phyloP scores from a whole-genome alignment of 2,797 vertebrate genomes.

The Emys orbicularis region DNA sequence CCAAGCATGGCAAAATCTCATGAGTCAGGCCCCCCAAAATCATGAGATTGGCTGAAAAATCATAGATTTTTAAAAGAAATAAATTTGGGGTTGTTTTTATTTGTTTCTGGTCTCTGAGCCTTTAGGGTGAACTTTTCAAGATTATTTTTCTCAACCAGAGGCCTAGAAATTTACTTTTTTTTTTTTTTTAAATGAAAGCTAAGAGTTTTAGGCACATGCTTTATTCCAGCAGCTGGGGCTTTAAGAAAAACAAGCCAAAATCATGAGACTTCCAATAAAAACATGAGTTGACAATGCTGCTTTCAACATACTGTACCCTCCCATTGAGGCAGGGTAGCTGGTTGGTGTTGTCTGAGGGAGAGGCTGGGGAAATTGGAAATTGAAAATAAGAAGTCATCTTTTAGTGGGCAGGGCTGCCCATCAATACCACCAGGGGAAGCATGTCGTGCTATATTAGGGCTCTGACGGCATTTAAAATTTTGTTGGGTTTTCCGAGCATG shows the following conservation, averaged over 20 bases:
- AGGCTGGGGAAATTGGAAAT: background rate
- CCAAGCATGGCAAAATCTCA: too few species aligned
- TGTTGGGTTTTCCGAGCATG: background rate
- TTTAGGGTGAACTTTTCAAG: background rate
- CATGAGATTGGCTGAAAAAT: background rate
- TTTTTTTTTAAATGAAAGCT: background rate
- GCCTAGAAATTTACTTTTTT: background rate
- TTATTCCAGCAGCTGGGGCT: background rate
- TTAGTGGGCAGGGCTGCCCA: background rate
- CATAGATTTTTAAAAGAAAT: background rate
- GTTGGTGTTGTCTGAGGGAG: background rate
- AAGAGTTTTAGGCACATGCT: rapidly evolving
- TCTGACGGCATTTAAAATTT: too few species aligned
- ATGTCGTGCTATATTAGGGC: background rate
- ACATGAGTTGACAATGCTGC: rapidly evolving
- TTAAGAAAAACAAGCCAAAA: background rate
- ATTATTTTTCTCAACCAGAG: background rate
- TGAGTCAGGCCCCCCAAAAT: background rate
- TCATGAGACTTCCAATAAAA: background rate
- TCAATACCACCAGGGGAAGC: background rate
- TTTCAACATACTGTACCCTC: background rate
- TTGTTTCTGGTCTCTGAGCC: background rate
- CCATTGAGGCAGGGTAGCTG: background rate
- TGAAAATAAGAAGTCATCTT: background rate
- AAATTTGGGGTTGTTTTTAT: background rate